Base-by-base conservation (phyloP, 2,113 vertebrate genomes). In the Mellivora capensis region DNA sequence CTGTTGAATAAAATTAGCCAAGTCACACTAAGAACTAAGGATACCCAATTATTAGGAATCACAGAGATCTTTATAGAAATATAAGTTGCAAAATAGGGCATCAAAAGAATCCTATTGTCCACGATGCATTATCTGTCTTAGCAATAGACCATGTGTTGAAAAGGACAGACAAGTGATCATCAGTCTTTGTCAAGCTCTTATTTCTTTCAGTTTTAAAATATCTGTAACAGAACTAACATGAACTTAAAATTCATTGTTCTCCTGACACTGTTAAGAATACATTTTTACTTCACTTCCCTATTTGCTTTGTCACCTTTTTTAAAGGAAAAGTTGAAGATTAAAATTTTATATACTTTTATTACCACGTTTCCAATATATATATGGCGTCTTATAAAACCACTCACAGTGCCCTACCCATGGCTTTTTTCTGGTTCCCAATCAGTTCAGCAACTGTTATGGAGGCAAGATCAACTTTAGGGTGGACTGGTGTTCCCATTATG, bases 331-430 rank as follows among this genome's bases (percentile, higher is more conserved):
- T 97, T 93, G 94, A 98, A 97, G 97, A 97, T 76, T 85, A 97
- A 96, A 98, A 97, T 97, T 98, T 97, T 97, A 98, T 96, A 82
- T 71, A 82, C 92, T 93, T 98, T 98, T 98, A 98, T 98, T 90
- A 97, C 94, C 94, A 90, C 44, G 37, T 97, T 98, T 98, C 96
- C 96, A 98, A 98, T 94, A 95, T 85, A 95, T 85, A 94, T 47
- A 21, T 98, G 95, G 93, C 93, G 62, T 98, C 97, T 97, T 97
- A 93, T 98, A 98, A 98, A 98, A 96, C 25, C 77, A 95, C 14
- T 57, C 72, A 29, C 13, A 69, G 69, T 74, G 93, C 97, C 77
- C 96, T 86, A 14, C 97, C 98, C 94, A 77, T 76, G 93, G 83
- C 95, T 87, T 57, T 3, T 1, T 92, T 94, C 96, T 96, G 97